Evolutionary conservation across 2,113 vertebrate genomes (phyloP).

Genomic region (Cygnus buccinator): DNA sequence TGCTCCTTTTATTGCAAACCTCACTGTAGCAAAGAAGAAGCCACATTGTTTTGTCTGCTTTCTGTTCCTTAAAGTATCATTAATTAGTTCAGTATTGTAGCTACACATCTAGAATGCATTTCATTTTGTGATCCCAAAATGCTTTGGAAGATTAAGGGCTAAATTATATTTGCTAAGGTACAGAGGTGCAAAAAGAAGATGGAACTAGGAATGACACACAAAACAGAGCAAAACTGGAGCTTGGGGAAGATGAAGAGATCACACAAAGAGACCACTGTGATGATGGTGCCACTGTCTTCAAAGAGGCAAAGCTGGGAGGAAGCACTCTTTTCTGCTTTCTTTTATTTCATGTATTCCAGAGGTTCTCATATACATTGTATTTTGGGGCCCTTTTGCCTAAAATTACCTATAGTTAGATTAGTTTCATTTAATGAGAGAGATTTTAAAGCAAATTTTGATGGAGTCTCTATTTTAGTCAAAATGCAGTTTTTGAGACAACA

Average conservation of each 20-base stretch:
- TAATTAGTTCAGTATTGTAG: background rate
- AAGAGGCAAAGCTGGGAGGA: background rate
- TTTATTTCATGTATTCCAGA: background rate
- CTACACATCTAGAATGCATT: background rate
- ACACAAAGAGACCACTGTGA: background rate
- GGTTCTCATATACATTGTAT: background rate
- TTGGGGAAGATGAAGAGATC: background rate
- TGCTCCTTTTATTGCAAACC: slow-evolving; percentile 25
- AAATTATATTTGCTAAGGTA: background rate
- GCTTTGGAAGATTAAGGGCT: background rate
- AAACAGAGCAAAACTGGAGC: background rate
- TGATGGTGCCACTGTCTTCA: background rate
- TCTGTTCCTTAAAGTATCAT: background rate
- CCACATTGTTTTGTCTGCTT: background rate
- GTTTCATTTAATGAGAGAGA: background rate
- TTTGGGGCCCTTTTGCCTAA: background rate
- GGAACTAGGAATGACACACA: background rate
- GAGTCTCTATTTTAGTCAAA: background rate
- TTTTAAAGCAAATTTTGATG: background rate
- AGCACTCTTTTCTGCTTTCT: background rate
- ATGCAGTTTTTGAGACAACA: background rate
- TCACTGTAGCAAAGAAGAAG: background rate
- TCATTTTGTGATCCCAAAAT: background rate
- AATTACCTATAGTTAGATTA: background rate
- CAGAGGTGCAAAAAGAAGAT: background rate